Conservation (phyloP, 2,113 vertebrate species). For the Cairina moschata region DNA sequence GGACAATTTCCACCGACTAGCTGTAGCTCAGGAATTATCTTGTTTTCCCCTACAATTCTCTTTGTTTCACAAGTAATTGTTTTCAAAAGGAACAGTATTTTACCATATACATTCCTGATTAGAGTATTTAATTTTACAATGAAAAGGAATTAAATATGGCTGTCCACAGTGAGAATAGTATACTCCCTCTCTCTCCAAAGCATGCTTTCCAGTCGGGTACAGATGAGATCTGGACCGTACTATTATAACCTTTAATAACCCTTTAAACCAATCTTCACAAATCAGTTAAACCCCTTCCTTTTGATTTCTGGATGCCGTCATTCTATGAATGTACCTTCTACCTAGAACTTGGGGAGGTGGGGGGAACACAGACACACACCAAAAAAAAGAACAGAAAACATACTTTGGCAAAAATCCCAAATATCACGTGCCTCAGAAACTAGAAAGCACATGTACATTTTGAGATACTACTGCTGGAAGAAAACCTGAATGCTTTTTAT, state of each 20-base stretch:
- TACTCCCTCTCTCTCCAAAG: not conserved
- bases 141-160: not conserved
- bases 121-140: not conserved
- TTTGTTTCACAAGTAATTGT: not conserved
- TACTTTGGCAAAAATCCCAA: not conserved
- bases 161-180: not conserved
- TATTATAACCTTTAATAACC: not conserved
- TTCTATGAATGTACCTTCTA: not conserved
- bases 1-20: not conserved
- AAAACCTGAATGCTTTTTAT: not conserved
- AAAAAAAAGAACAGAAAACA: not conserved
- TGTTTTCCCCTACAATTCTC: not conserved
- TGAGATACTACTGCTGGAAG: not conserved
- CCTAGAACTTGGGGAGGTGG: not conserved
- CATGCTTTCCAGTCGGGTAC: not conserved
- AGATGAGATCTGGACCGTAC: not conserved
- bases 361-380: not conserved
- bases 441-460: not conserved
- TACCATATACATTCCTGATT: not conserved
- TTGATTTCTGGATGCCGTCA: not conserved
- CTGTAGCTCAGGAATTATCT: not conserved
- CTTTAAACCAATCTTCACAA: slow-evolving; percentile 24
- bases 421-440: not conserved
- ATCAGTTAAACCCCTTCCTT: not conserved
- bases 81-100: not conserved